Evolutionary conservation across 2,797 vertebrate genomes (phyloP), one percentile per base, ranked within the genome.

Genomic region (Syncerus caffer): DNA sequence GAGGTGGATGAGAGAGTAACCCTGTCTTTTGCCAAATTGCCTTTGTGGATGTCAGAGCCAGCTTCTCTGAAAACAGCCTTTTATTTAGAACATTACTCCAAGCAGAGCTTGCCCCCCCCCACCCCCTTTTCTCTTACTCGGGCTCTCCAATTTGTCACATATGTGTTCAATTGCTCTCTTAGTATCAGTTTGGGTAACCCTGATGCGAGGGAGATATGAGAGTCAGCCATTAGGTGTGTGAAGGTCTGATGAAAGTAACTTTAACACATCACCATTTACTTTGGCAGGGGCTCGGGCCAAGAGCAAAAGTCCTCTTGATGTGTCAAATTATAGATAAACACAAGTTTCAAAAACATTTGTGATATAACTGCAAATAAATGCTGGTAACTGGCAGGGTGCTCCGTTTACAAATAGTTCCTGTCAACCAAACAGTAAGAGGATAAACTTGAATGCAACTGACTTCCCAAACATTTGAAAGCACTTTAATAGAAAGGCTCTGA

Each of bases 291-390:
- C 4, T 62, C 55, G 13, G 98, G 98, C 98, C 98, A 98, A 97
- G 98, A 98, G 95, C 93, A 96, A 98, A 98, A 98, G 97, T 97
- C 96, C 92, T 98, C 98, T 98, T 98, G 98, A 98, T 98, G 98
- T 99, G 98, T 98, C 98, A 98, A 95, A 98, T 97, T 98, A 98
- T 97, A 98, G 98, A 98, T 98, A 99, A 98, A 99, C 98, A 99
- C 82, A 94, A 95, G 95, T 98, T 98, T 93, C 88, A 96, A 98
- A 98, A 98, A 98, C 96, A 90, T 98, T 97, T 93, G 85, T 97
- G 98, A 98, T 98, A 98, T 95, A 98, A 98, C 98, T 95, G 97
- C 91, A 98, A 98, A 98, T 97, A 98, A 96, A 98, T 97, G 97
- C 97, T 97, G 97, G 98, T 96, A 97, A 97, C 76, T 92, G 96